Evolutionary conservation across 2,888 invertebrate genomes (phyloP), one percentile per base, ranked within the genome.

Genomic region (Nemapogon koenigi): DNA sequence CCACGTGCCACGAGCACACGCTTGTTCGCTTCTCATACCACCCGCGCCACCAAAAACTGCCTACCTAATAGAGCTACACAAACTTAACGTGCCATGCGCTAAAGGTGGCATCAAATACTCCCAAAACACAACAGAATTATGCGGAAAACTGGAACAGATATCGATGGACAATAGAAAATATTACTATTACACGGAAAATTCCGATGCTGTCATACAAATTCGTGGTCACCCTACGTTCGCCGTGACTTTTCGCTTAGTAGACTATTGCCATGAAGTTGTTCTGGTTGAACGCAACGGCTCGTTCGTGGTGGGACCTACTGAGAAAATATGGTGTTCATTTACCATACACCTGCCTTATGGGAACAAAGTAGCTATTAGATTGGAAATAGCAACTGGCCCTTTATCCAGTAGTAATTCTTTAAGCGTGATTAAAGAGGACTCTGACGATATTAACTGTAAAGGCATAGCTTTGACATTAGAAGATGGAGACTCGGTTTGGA

Each of bases 81-180:
- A 86, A 40, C 76, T 89, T 38, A 89, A 89, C 72, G 85, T 88
- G 28, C 87, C 88, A 29, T 89, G 89, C 62, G 61, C 80, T 38
- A 69, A 62, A 25, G 85, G 84, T 28, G 85, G 79, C 59, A 62
- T 88, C 33, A 81, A 83, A 45, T 84, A 86, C 55, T 64, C 76
- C 27, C 72, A 81, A 30, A 79, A 73, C 42, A 57, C 76, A 14
- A 67, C 73, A 6, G 65, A 63, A 2, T 59, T 88, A 10, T 88
- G 88, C 59, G 89, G 89, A 2, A 89, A 89, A 55, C 67, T 88
- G 3, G 88, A 89, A 55, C 88, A 89, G 58, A 76, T 87, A 25
- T 72, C 83, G 0, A 55, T 63, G 4, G 63, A 64, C 10, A 84
- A 85, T 50, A 79, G 87, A 43, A 81, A 76, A 45, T 64, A 62